Evolutionary conservation across 2,113 vertebrate genomes (phyloP).

Genomic region (Anguilla japonica): DNA sequence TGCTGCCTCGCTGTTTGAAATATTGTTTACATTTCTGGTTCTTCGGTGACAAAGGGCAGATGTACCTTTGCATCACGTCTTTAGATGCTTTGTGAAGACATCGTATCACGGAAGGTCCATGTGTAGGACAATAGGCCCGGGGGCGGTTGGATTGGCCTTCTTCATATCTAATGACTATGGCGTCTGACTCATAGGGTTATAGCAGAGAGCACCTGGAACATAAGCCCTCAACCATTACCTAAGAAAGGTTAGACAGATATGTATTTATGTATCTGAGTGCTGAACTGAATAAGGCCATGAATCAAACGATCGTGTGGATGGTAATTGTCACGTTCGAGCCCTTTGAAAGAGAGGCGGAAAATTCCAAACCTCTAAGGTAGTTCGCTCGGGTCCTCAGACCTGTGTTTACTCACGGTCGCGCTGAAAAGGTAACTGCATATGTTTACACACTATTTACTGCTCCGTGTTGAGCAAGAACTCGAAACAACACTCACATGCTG

Average conservation of each 20-base stretch:
- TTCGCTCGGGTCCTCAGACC: conserved; percentile 51
- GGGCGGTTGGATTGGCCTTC: conserved; percentile 50
- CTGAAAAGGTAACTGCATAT: conserved; percentile 60
- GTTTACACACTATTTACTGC: conserved; percentile 58
- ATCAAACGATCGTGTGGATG: conserved; percentile 54
- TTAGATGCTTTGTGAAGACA: conserved; percentile 15
- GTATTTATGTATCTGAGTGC: conserved; percentile 42
- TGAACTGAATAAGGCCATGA: conserved; percentile 47
- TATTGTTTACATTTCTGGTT: not conserved
- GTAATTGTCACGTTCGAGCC: conserved; percentile 64
- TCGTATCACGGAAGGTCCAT: too few relatives aligned
- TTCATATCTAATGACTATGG: conserved; percentile 64
- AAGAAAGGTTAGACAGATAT: conserved; percentile 21
- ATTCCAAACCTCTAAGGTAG: conserved; percentile 60
- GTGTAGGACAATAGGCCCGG: conserved; percentile 50
- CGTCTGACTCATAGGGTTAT: conserved; percentile 60
- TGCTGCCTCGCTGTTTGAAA: not conserved
- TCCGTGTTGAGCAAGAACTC: conserved; percentile 54
- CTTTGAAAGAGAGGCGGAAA: conserved; percentile 59
- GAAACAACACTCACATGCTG: conserved; percentile 51
- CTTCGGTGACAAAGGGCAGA: not conserved
- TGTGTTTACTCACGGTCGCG: conserved; percentile 58
- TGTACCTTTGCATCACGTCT: not conserved
- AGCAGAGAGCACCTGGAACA: conserved; percentile 60
- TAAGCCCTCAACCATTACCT: not conserved